Evolutionary conservation across 2,888 invertebrate genomes (phyloP).

Genomic region (Cheilosia pagana): DNA sequence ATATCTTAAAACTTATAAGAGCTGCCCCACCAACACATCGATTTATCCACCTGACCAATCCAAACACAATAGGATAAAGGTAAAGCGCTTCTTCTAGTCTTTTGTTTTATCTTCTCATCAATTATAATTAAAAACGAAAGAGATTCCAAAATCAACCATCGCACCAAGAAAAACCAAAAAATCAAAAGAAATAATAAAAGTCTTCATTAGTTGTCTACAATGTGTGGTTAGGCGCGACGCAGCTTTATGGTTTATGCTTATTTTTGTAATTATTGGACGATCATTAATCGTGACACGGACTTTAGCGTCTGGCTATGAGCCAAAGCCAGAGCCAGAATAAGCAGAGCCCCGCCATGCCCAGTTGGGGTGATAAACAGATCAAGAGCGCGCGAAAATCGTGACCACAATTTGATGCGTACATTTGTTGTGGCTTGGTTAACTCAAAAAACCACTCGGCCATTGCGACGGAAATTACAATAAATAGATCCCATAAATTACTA

Average conservation of each 20-base stretch:
- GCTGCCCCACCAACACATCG: no score
- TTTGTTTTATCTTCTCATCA: no score
- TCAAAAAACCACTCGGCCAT: not conserved
- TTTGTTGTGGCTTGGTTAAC: conserved; percentile 23
- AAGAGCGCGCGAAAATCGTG: conserved; percentile 40
- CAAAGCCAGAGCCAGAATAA: not conserved
- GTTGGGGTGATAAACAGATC: conserved; percentile 35
- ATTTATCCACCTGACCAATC: no score
- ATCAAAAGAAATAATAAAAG: conserved; percentile 1
- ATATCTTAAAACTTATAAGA: no score
- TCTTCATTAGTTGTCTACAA: conserved; percentile 1
- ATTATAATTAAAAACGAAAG: no score
- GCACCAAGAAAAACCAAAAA: not conserved
- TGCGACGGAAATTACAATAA: conserved; percentile 37
- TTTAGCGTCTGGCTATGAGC: conserved; percentile 53
- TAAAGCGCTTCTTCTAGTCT: no score
- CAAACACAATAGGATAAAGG: no score
- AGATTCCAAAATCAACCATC: no score
- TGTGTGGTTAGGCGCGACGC: conserved; percentile 22
- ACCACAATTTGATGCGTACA: conserved; percentile 35
- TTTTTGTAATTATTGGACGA: conserved; percentile 61
- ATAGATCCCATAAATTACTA: conserved; percentile 49
- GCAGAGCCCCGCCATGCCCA: not conserved
- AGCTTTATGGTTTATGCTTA: conserved; percentile 27
- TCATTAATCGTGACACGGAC: conserved; percentile 65